Evolutionary conservation across 1,140 invertebrate species (phyloP).

Genomic region (Trachelipus rathkii): DNA sequence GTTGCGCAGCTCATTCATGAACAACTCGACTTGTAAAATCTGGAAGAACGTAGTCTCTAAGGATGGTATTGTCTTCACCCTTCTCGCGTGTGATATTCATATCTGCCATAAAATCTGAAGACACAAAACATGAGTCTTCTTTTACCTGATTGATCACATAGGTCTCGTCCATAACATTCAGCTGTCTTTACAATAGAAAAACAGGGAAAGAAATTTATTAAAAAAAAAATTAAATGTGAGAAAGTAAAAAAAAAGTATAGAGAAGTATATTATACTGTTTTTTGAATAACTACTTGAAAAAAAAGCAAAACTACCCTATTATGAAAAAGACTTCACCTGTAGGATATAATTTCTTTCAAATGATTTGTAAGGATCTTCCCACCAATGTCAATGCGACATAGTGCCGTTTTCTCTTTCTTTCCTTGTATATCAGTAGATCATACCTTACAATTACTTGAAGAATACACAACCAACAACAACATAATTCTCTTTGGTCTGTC

Average conservation of each 20-base stretch:
- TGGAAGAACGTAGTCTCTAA: conserved; percentile 89
- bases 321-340: conserved; percentile 54
- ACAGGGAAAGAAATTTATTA: background rate
- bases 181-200: conserved; percentile 58
- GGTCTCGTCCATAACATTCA: conserved; percentile 98
- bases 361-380: conserved; percentile 98
- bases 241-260: background rate
- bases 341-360: conserved; percentile 95
- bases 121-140: conserved; percentile 94
- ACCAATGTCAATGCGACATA: conserved; percentile 85
- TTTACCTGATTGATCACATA: conserved; percentile 98
- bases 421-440: conserved; percentile 92
- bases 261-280: background rate
- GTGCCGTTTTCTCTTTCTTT: conserved; percentile 69
- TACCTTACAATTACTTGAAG: conserved; percentile 94
- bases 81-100: conserved; percentile 71
- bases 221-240: background rate
- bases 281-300: too few relatives aligned
- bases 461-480: conserved; percentile 82
- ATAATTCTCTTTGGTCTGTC: conserved; percentile 57
- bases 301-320: background rate
- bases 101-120: conserved; percentile 76
- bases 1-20: too few relatives aligned
- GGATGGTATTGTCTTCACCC: conserved; percentile 62
- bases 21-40: too few relatives aligned